Conservation (phyloP, 2,888 invertebrate species). For the Mesorhabditis belari region DNA sequence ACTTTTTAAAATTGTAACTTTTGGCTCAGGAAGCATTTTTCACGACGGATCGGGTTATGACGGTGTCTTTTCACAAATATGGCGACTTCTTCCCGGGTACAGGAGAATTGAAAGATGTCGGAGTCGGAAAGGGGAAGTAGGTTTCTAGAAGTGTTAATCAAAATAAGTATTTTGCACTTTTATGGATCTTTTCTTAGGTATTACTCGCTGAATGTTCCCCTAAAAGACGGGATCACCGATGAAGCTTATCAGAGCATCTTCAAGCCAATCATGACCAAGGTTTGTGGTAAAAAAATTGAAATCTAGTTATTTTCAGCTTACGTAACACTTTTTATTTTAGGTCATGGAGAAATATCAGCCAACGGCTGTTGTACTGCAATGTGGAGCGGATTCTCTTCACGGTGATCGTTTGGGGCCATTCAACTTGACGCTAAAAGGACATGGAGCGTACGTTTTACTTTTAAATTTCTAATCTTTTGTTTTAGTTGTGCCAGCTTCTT, state of each 20-base stretch:
- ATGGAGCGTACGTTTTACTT: slow-evolving; percentile 12
- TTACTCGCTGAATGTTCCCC: slow-evolving; percentile 95
- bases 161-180: not conserved
- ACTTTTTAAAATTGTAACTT: no score
- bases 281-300: no score
- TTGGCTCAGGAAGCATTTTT: slow-evolving; percentile 64
- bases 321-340: slow-evolving; percentile 55
- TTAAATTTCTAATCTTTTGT: not conserved
- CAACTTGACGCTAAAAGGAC: slow-evolving; percentile 56
- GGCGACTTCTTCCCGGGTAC: slow-evolving; percentile 99
- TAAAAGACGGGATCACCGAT: slow-evolving; percentile 97
- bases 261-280: slow-evolving; percentile 58
- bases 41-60: slow-evolving; percentile 98
- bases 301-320: slow-evolving; percentile 55
- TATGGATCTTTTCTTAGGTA: slow-evolving; percentile 63
- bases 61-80: slow-evolving; percentile 97
- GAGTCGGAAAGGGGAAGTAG: slow-evolving; percentile 69
- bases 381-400: slow-evolving; percentile 95
- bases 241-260: slow-evolving; percentile 91
- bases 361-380: slow-evolving; percentile 92
- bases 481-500: slow-evolving; percentile 83
- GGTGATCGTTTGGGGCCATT: slow-evolving; percentile 90
- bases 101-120: slow-evolving; percentile 68
- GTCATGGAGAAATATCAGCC: slow-evolving; percentile 96
- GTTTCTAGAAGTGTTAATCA: no score